Base-by-base conservation (phyloP, 2,888 invertebrate genomes). In the Perizoma flavofasciatum region DNA sequence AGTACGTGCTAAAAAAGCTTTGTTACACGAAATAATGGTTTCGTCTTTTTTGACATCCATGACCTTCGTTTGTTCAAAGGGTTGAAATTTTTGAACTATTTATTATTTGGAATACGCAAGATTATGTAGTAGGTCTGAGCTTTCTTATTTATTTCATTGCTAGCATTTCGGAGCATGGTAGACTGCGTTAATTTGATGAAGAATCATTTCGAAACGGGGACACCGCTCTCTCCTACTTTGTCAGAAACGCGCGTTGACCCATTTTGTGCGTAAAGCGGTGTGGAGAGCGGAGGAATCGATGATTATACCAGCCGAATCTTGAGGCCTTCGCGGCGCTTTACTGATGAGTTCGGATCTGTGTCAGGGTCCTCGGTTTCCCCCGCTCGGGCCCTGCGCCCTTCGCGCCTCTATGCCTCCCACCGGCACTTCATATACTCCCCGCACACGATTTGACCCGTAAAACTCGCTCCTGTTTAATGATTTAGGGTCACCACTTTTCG, bases 311-410 rank as follows among this genome's bases (percentile, higher is more conserved):
- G 78, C 85, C 87, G 83, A 89, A 87, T 88, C 83, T 86, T 85
- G 85, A 86, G 88, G 87, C 82, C 88, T 85, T 81, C 78, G 75
- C 81, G 69, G 75, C 79, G 84, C 79, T 85, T 80, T 83, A 80
- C 86, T 88, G 89, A 90, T 88, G 87, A 83, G 84, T 84, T 81
- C 76, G 84, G 86, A 90, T 90, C 89, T 89, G 86, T 91, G 92
- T 92, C 92, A 91, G 88, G 91, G 92, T 88, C 82, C 85, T 82
- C 84, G 86, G 82, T 82, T 81, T 62, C 75, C 85, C 85, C 81
- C 74, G 63, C 72, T 63, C 77, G 76, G 75, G 81, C 86, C 88
- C 83, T 85, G 74, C 87, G 79, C 88, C 82, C 86, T 81, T 77
- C 80, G 75, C 76, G 71, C 74, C 75, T 74, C 65, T 71, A 76